Base-by-base conservation (phyloP, 2,888 invertebrate genomes). In the Melikaiella ostensackeni region DNA sequence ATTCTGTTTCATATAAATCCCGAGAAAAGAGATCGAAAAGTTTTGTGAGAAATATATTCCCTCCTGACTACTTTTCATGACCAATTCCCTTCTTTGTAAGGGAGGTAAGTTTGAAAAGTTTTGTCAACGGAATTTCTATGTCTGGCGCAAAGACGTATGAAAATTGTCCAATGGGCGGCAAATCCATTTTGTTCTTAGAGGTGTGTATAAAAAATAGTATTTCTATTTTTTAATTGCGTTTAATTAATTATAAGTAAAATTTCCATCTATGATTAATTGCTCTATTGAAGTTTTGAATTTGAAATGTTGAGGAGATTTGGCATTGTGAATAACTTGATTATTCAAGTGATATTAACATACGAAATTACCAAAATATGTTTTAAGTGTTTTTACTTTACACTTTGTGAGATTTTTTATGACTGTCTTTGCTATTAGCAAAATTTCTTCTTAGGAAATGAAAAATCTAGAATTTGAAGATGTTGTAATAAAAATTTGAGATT, bases 401-500 rank as follows among this genome's bases (percentile, higher is more conserved):
- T 16, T 16, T 42, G 42, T 42, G 3, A 46, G 30, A 21, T 33
- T 70, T 21, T n/a, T 9, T 50, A 8, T 27, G n/a, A 55, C 11
- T 70, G 30, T 16, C n/a, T 4, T 50, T 5, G n/a, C 35, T 63
- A 63, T 13, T 30, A 11, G 16, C 42, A 6, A 16, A 42, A 30
- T 70, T 30, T 27, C 24, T 42, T 16, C 24, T 27, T 16, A 2
- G 27, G 8, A 46, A 46, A 46, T 4, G 11, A 42, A n/a, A 66
- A 46, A 27, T 66, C 2, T 9, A 30, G 24, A 7, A 3, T 66
- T 46, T n/a, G n/a, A 19, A 62, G n/a, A 21, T 35, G 21, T 21
- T 66, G 46, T 27, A 13, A 55, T 70, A 13, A 46, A 70, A 66
- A 27, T 30, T 30, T 19, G 66, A 66, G 27, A 66, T 66, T 66